These are phyloP conservation scores for Oryzias woworae DNA, from an alignment of 2,113 vertebrate genomes.

Conservation along the genomic window DNA sequence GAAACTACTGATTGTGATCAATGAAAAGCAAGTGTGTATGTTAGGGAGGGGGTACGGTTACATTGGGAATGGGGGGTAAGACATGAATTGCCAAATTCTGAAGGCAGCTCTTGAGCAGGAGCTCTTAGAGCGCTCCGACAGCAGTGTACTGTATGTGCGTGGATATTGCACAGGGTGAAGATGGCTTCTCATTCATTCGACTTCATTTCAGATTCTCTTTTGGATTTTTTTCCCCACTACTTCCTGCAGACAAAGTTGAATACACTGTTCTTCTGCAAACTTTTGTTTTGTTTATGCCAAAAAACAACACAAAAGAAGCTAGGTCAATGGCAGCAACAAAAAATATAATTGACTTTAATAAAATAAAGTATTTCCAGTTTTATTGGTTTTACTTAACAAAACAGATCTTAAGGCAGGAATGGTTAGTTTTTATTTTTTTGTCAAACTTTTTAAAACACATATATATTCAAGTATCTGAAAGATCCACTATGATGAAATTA, in stretches of 20 bases:
- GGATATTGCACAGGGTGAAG: not conserved
- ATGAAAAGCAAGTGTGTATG: conserved; percentile 27
- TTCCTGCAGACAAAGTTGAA: not conserved
- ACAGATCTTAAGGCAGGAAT: too few species aligned
- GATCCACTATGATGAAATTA: too few species aligned
- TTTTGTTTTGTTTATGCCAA: not conserved
- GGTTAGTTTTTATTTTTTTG: too few species aligned
- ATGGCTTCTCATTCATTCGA: not conserved
- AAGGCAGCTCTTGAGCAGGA: conserved; percentile 61
- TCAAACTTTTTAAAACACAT: too few species aligned
- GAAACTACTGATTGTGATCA: conserved; percentile 67
- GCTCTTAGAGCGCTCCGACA: conserved; percentile 46
- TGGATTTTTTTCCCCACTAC: not conserved
- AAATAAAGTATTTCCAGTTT: too few species aligned
- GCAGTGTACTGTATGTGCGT: conserved; percentile 3
- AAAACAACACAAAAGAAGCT: not conserved
- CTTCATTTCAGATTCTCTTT: not conserved
- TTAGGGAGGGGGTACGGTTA: not conserved
- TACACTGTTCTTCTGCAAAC: not conserved
- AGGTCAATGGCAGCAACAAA: too few species aligned
- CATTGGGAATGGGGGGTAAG: conserved; percentile 2
- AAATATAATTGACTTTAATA: too few species aligned
- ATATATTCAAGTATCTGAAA: too few species aligned
- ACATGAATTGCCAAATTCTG: conserved; percentile 67
- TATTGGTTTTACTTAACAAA: too few species aligned